Evolutionary conservation across 2,113 vertebrate genomes (phyloP), one percentile per base, ranked within the genome.

Genomic region (Porphyrio hochstetteri): DNA sequence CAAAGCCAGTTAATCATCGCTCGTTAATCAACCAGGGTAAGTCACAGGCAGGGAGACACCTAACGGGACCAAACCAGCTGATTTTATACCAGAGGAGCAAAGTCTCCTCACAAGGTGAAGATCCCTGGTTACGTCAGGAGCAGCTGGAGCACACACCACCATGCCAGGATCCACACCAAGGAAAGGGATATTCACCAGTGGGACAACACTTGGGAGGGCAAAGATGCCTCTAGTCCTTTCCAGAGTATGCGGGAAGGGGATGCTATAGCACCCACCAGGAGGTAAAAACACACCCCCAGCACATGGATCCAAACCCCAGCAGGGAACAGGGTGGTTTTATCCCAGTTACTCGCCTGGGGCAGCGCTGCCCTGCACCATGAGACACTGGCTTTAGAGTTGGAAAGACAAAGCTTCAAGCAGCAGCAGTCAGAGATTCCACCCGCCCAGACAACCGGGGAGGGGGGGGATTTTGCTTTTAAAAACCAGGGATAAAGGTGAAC

Each of bases 241-340:
- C 55, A 38, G 38, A 55, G 53, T 0, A 0, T 0, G 7, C 6
- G 50, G 44, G 52, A 55, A 77, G 35, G 40, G 50, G 50, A 10
- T 23, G 40, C 20, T 70, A 19, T 19, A 57, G 31, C 1, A 0
- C 64, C 64, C 23, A 28, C 13, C 0, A 1, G 36, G 64, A 0
- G 2, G 12, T 24, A 25, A 74, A 15, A 42, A 3, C 1, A 36
- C 15, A 0, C 2, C 52, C 52, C 29, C 50, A 40, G 11, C 65
- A 15, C 2, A 1, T 0, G 29, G 50, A 35, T 35, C 69, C 92
- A 74, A 75, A 38, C 25, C 31, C 61, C 1, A 1, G 27, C 50
- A 46, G 25, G 55, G 44, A 77, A 64, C 0, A 8, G 42, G 27
- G 40, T 61, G 3, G 0, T 63, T 63, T 27, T 36, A 11, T 9